Evolutionary conservation across 2,797 vertebrate species (phyloP).

Genomic region (Percopsis omiscomaycus): DNA sequence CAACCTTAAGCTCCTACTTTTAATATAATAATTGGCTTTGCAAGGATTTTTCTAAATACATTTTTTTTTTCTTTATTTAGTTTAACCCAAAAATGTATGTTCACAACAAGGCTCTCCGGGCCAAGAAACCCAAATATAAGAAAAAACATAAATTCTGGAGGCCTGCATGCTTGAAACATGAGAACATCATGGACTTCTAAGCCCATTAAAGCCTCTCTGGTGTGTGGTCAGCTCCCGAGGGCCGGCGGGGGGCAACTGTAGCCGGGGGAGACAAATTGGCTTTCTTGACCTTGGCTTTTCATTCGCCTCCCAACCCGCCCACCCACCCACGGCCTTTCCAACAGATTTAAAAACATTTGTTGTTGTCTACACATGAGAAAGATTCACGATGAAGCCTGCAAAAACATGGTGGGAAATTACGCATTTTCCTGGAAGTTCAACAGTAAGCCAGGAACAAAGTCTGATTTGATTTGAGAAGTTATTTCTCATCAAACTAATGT

Average conservation of each 20-base stretch:
- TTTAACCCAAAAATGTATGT: too few species aligned
- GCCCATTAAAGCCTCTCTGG: slow-evolving; percentile 74
- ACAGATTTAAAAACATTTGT: neutral
- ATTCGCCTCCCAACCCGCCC: slow-evolving; percentile 61
- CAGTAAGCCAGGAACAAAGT: too few species aligned
- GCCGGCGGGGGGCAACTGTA: slow-evolving; percentile 67
- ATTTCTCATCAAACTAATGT: too few species aligned
- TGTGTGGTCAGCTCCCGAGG: slow-evolving; percentile 78
- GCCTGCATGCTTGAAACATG: too few species aligned
- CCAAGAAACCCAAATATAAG: too few species aligned
- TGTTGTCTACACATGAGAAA: slow-evolving; percentile 7
- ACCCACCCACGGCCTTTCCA: neutral
- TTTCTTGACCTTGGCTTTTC: slow-evolving; percentile 83
- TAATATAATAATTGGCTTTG: too few species aligned
- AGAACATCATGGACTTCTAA: slow-evolving; percentile 49
- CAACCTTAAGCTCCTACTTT: too few species aligned
- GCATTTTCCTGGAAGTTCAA: too few species aligned
- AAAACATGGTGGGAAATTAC: too few species aligned
- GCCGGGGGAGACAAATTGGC: slow-evolving; percentile 81
- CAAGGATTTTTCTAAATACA: neutral
- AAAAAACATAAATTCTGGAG: too few species aligned
- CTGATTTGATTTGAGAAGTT: too few species aligned
- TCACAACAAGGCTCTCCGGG: neutral
- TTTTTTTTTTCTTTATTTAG: neutral
- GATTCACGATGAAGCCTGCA: neutral